Evolutionary conservation across 2,888 invertebrate species (phyloP).

Genomic region (Abscondita cerata): DNA sequence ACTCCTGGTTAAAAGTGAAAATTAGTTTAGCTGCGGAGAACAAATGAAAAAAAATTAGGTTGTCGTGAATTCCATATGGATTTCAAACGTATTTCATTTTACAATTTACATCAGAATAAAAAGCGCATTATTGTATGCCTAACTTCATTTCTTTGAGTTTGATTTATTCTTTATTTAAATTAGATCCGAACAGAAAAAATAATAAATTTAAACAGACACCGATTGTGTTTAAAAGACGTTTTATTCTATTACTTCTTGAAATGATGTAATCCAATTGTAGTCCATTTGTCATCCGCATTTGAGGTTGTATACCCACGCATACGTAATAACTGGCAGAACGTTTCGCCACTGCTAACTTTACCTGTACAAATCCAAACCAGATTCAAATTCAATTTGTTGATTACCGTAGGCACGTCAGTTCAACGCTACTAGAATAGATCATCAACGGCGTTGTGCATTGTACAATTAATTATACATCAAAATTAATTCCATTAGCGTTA

Average conservation of each 20-base stretch:
- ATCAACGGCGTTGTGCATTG: conserved; percentile 39
- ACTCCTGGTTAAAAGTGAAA: conserved; percentile 2
- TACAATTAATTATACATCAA: conserved; percentile 48
- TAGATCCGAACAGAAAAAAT: conserved; percentile 3
- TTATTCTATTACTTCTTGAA: conserved; percentile 31
- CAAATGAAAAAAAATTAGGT: background rate
- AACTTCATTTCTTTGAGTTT: conserved; percentile 6
- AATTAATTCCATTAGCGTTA: conserved; percentile 49
- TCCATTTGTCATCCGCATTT: conserved; percentile 38
- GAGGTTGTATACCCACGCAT: conserved; percentile 35
- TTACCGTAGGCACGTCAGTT: conserved; percentile 49
- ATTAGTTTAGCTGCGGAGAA: background rate
- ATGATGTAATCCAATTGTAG: conserved; percentile 38
- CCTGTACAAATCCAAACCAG: conserved; percentile 44
- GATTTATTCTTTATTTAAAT: conserved; percentile 11
- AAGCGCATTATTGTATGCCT: background rate
- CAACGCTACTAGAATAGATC: conserved; percentile 49
- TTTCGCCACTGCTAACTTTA: conserved; percentile 37
- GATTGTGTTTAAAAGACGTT: conserved; percentile 20
- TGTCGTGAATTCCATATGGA: conserved; percentile 5
- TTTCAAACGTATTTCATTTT: conserved; percentile 4
- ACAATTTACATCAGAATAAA: conserved; percentile 9
- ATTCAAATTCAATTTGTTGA: conserved; percentile 51
- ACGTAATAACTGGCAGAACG: conserved; percentile 33
- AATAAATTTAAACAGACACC: conserved; percentile 10